A percentile compares a stretch with the other conserved stretches of the same genome.
phyloP scores from a whole-genome alignment of 2,797 vertebrate species.

The Mormyrus proboscirostris region DNA sequence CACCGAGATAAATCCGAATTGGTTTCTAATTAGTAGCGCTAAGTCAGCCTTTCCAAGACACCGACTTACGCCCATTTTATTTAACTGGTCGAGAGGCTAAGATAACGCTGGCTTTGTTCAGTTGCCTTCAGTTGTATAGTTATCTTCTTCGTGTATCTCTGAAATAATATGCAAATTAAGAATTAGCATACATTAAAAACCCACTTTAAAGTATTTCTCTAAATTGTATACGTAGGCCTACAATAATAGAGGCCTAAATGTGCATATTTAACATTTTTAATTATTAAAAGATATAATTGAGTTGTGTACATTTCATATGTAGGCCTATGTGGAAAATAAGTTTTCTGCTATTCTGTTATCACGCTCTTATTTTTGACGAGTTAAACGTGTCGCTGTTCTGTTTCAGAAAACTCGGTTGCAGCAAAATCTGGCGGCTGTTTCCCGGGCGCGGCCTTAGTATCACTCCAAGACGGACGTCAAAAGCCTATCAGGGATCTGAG shows the following conservation, averaged over 20 bases:
- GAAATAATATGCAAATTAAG: neutral
- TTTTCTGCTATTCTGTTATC: neutral
- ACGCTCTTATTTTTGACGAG: neutral
- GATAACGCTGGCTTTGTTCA: neutral
- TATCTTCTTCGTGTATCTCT: neutral
- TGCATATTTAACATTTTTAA: neutral
- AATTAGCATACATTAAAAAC: neutral
- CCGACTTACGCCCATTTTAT: conserved; percentile 21
- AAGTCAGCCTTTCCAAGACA: conserved; percentile 23
- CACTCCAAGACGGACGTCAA: conserved; percentile 63
- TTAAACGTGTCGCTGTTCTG: neutral
- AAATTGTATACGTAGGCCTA: neutral
- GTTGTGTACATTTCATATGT: neutral
- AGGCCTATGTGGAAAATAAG: neutral
- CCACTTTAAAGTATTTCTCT: neutral
- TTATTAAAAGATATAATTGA: neutral
- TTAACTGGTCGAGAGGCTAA: neutral
- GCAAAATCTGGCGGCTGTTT: conserved; percentile 83
- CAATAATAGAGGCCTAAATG: neutral
- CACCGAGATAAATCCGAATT: conserved; percentile 24
- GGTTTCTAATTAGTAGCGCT: conserved; percentile 11
- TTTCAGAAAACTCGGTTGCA: conserved; percentile 75
- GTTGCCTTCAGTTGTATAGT: neutral
- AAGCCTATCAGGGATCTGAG: conserved; percentile 70
- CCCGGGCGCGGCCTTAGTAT: conserved; percentile 62